phyloP scores from a whole-genome alignment of 2,888 invertebrate genomes.

The Lysandra bellargus region DNA sequence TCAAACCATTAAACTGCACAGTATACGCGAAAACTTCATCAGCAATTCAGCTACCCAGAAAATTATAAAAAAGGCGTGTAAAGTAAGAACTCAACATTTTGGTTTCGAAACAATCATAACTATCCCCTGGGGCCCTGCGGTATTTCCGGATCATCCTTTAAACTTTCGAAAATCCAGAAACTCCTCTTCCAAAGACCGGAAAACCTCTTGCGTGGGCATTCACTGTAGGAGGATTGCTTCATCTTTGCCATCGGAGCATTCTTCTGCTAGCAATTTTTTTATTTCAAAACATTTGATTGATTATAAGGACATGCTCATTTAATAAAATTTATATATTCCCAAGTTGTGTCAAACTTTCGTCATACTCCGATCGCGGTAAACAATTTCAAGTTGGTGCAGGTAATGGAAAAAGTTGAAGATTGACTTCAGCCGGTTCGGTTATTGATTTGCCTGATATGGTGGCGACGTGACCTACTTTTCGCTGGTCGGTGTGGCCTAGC shows the following conservation, averaged over 20 bases:
- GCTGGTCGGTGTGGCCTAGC: conserved; percentile 30
- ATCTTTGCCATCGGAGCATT: neutral
- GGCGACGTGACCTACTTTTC: conserved; percentile 32
- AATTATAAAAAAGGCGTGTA: neutral
- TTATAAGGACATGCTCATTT: neutral
- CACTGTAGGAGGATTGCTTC: neutral
- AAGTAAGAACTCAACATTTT: neutral
- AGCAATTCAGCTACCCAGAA: neutral
- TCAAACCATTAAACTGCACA: neutral
- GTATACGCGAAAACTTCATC: too few species aligned
- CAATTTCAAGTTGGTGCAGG: conserved; percentile 32
- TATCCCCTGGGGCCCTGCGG: neutral
- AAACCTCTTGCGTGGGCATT: neutral
- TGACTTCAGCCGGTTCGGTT: conserved; percentile 34
- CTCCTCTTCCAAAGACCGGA: neutral
- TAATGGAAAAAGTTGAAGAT: conserved; percentile 40
- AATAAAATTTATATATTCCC: neutral
- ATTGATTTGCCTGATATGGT: conserved; percentile 32
- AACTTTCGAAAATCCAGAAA: neutral
- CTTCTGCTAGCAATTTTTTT: neutral
- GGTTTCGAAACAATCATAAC: neutral
- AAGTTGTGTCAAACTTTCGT: neutral
- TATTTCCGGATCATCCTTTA: neutral
- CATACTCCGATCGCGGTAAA: neutral
- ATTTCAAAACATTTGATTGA: neutral